Percentiles rank a stretch among this genome's conserved stretches.
These are phyloP conservation scores for Platycheirus rosarum DNA, from an alignment of 2,888 invertebrate genomes.

Conservation along the genomic window DNA sequence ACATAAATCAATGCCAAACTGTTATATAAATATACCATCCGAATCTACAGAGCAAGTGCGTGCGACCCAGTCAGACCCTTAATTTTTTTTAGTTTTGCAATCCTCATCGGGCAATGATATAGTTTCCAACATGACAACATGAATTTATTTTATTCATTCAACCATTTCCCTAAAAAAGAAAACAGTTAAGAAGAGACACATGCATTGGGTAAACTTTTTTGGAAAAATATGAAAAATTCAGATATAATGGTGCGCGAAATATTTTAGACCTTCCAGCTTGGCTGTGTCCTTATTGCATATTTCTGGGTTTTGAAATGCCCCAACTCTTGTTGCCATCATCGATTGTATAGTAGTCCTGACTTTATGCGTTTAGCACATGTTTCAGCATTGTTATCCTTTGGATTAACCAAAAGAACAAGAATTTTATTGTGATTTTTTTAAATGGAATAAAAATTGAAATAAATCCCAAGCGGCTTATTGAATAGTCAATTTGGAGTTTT, in stretches of 20 bases:
- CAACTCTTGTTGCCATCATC: neutral
- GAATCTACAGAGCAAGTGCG: too few relatives aligned
- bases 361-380: slow-evolving; percentile 67
- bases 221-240: slow-evolving; percentile 61
- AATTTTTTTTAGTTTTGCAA: neutral
- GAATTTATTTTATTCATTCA: slow-evolving; percentile 57
- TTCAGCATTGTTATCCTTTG: slow-evolving; percentile 55
- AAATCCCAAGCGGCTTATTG: slow-evolving; percentile 53
- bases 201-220: slow-evolving; percentile 33
- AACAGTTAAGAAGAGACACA: neutral
- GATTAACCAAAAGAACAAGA: slow-evolving; percentile 39
- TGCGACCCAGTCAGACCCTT: too few relatives aligned
- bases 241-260: slow-evolving; percentile 52
- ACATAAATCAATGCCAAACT: too few relatives aligned
- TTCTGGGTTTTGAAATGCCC: too few relatives aligned
- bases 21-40: too few relatives aligned
- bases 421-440: slow-evolving; percentile 19
- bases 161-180: slow-evolving; percentile 12
- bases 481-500: slow-evolving; percentile 54
- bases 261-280: slow-evolving; percentile 39
- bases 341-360: slow-evolving; percentile 14
- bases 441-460: slow-evolving; percentile 10
- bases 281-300: slow-evolving; percentile 24
- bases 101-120: slow-evolving; percentile 6
- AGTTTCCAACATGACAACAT: slow-evolving; percentile 65